phyloP scores from a whole-genome alignment of 2,113 vertebrate genomes.

The Tupaia tana region DNA sequence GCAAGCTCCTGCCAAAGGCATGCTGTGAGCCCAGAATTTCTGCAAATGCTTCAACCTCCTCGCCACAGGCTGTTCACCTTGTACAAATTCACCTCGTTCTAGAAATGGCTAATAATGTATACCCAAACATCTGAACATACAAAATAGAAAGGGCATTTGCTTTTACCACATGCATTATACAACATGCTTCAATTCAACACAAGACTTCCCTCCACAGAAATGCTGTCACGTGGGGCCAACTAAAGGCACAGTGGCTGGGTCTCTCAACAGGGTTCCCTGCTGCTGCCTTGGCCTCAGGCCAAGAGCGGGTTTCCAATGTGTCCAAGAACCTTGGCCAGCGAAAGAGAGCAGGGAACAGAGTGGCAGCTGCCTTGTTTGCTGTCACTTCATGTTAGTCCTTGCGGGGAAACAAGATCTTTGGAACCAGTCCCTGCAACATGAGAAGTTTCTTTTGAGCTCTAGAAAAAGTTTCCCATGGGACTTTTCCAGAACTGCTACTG shows the following conservation, averaged over 20 bases:
- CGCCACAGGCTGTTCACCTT: background rate
- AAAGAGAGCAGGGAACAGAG: background rate
- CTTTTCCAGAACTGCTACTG: background rate
- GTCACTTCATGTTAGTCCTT: background rate
- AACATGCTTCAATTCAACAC: background rate
- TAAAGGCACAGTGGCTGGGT: too few relatives aligned
- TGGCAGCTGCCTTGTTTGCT: background rate
- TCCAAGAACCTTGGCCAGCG: background rate
- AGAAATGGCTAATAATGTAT: conserved; percentile 15
- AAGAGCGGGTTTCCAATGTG: background rate
- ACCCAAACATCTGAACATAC: background rate
- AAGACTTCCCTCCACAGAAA: background rate
- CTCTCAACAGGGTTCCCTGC: too few relatives aligned
- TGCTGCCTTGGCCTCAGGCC: background rate
- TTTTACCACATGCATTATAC: background rate
- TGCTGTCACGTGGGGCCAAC: too few relatives aligned
- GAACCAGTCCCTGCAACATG: background rate
- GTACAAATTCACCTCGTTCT: background rate
- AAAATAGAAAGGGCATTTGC: conserved; percentile 26
- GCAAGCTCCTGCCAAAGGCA: background rate
- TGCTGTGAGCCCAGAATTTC: background rate
- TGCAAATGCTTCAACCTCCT: background rate
- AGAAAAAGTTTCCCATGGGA: background rate
- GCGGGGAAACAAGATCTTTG: background rate
- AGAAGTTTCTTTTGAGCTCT: background rate